Evolutionary conservation across 2,797 vertebrate genomes (phyloP).

Genomic region (Rhadinocentrus ornatus): DNA sequence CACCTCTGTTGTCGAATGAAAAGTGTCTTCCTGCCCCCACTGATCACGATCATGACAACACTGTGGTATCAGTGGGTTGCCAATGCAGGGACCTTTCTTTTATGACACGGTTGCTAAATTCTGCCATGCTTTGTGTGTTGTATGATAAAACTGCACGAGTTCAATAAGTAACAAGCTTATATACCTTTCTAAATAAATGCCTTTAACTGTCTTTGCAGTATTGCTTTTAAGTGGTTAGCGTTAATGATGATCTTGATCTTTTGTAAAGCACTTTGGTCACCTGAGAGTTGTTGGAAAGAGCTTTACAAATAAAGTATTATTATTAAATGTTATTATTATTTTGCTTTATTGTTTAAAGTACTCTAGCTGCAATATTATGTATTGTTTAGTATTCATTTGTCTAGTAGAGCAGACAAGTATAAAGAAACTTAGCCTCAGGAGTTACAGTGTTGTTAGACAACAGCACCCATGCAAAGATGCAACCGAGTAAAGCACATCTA

Average conservation of each 20-base stretch:
- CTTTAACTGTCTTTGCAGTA: background rate
- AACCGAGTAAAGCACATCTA: background rate
- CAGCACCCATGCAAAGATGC: background rate
- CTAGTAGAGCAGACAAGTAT: no score
- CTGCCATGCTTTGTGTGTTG: background rate
- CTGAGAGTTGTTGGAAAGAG: no score
- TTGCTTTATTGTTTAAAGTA: background rate
- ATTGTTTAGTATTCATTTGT: background rate
- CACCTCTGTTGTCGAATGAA: constrained; percentile 41
- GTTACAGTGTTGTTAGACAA: background rate
- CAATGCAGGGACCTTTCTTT: constrained; percentile 23
- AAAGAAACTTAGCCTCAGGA: background rate
- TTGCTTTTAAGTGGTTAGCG: no score
- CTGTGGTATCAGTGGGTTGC: constrained; percentile 49
- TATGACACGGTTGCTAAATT: constrained; percentile 10
- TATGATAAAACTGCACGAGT: background rate
- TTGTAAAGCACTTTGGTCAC: no score
- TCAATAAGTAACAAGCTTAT: background rate
- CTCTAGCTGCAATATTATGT: background rate
- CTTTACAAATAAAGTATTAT: no score
- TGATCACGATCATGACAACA: constrained; percentile 17
- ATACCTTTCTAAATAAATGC: background rate
- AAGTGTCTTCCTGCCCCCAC: constrained; percentile 21
- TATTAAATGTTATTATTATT: no score
- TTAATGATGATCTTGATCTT: no score